These are phyloP conservation scores for Pseudococcus viburni DNA, from an alignment of 2,888 invertebrate species.

Conservation along the genomic window DNA sequence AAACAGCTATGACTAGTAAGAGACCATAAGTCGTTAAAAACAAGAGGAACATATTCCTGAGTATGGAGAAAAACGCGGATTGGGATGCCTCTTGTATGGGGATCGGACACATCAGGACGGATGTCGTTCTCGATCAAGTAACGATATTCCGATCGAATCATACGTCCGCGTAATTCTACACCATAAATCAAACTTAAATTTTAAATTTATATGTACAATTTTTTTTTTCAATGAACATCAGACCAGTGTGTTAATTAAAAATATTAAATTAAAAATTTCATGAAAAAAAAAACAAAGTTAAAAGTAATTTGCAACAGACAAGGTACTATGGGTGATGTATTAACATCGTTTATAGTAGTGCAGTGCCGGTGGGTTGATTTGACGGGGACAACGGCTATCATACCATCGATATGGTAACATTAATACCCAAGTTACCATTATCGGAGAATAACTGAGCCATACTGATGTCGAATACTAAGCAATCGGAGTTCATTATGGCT, in stretches of 20 bases:
- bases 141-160: constrained; percentile 27
- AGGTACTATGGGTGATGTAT: constrained; percentile 21
- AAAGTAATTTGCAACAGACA: constrained; percentile 23
- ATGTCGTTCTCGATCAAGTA: constrained; percentile 2
- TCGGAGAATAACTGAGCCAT: constrained; percentile 99
- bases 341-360: neutral
- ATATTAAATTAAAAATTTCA: neutral
- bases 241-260: constrained; percentile 37
- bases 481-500: constrained; percentile 98
- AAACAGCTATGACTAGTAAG: constrained; percentile 52
- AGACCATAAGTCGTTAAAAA: constrained; percentile 37
- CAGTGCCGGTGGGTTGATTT: constrained; percentile 6
- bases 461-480: constrained; percentile 97
- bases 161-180: neutral
- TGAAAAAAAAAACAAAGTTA: constrained; percentile 2
- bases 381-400: neutral
- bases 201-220: constrained; percentile 48
- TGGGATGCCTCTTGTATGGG: neutral
- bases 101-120: constrained; percentile 36
- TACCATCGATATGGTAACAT: constrained; percentile 92
- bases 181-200: constrained; percentile 16
- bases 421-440: constrained; percentile 98
- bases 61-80: neutral
- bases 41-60: constrained; percentile 40
- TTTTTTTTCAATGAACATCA: neutral